Base-by-base conservation (phyloP, 2,888 invertebrate species). In the Dysmachus trigonus region DNA sequence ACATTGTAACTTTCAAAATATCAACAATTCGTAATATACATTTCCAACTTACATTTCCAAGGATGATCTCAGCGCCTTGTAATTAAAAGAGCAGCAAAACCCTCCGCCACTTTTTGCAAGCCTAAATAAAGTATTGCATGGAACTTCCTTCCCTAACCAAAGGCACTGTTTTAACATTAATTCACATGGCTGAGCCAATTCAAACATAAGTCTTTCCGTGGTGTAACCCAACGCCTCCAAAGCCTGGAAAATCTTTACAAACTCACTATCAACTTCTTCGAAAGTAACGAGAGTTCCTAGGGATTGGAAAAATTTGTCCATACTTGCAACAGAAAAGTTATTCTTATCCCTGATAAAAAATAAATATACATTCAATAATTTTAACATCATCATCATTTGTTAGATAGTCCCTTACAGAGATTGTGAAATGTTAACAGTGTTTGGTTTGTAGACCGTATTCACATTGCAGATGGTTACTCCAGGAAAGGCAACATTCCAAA, bases 401-500 rank as follows among this genome's bases (percentile, higher is more conserved):
- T 8, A 71, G 10, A 10, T 41, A n/a, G n/a, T n/a, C n/a, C n/a
- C 93, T 93, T 89, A 95, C 95, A 95, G 88, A 85, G 92, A 92
- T 51, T 92, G 87, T 4, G 93, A 92, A 22, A 94, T 92, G 0
- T 89, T 87, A 10, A 89, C 89, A 0, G 94, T 93, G 38, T 92
- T 92, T 41, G 89, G 92, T 35, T 91, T 92, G 0, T 95, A 95
- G 10, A 95, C 92, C 51, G 93, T 91, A 89, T 95, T 95, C 62
- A 94, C 91, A 89, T 94, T 93, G 89, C 95, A 95, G 85, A 95
- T 91, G 0, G 95, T 95, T 0, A 95, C 93, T 0, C 94, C 94
- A 8, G 95, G 95, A 90, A 95, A 95, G 0, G 94, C 93, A 74
- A 94, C 93, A 88, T 94, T 94, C 94, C 95, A 95, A 85, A 95